Conservation (phyloP, 2,113 vertebrate genomes). For the Aphelocoma coerulescens region DNA sequence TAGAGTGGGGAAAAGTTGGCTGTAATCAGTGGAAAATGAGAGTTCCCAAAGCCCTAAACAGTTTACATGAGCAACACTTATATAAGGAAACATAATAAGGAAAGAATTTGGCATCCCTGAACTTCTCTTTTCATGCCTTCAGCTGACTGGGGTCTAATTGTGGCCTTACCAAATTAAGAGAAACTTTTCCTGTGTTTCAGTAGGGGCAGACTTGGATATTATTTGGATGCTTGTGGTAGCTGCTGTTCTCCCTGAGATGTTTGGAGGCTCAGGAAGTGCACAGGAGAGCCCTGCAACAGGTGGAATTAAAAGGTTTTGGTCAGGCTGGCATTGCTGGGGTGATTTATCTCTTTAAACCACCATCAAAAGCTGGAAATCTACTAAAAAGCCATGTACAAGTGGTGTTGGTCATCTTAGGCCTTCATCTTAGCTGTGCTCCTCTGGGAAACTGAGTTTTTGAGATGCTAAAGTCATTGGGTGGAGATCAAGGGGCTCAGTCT, state of each 20-base stretch:
- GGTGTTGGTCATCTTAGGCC: not conserved
- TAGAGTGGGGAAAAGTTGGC: not conserved
- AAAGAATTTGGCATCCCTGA: not conserved
- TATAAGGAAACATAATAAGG: not conserved
- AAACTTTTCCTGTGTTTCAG: not conserved
- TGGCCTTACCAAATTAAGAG: not conserved
- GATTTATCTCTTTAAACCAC: not conserved
- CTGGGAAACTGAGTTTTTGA: not conserved
- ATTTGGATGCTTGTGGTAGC: not conserved
- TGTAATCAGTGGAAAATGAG: not conserved
- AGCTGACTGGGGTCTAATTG: not conserved
- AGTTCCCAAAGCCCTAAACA: not conserved
- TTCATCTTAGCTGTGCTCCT: not conserved
- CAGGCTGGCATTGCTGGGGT: not conserved
- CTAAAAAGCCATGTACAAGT: not conserved
- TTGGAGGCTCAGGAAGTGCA: not conserved
- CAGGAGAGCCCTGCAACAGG: not conserved
- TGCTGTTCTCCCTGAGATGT: not conserved
- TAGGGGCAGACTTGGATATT: not conserved
- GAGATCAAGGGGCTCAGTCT: not conserved
- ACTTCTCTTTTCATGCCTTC: not conserved
- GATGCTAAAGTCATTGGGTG: not conserved
- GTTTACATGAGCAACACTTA: not conserved
- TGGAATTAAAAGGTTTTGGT: not conserved
- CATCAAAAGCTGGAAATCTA: not conserved